These are phyloP conservation scores for Phasia obesa DNA, from an alignment of 2,888 invertebrate genomes.

Conservation along the genomic window DNA sequence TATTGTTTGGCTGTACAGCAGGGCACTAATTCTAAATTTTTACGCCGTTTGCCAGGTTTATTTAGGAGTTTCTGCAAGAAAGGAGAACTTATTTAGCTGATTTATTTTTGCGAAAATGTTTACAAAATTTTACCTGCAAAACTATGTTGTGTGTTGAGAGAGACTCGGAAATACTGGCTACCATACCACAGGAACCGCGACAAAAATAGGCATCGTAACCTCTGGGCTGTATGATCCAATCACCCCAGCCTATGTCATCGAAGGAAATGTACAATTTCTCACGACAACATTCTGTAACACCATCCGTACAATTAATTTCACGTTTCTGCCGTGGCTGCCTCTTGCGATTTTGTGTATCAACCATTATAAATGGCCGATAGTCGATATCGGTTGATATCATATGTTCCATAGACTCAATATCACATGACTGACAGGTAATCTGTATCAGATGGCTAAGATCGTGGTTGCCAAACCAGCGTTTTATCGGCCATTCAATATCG, in stretches of 20 bases:
- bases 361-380: conserved; percentile 89
- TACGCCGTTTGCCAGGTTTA: conserved; percentile 81
- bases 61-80: conserved; percentile 70
- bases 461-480: conserved; percentile 89
- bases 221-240: conserved; percentile 92
- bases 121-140: conserved; percentile 85
- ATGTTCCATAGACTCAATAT: conserved; percentile 84
- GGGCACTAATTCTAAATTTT: conserved; percentile 87
- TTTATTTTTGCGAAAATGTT: background rate
- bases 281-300: conserved; percentile 90
- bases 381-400: conserved; percentile 89
- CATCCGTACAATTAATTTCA: conserved; percentile 87
- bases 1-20: conserved; percentile 94
- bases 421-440: conserved; percentile 90
- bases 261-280: conserved; percentile 92
- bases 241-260: conserved; percentile 92
- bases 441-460: conserved; percentile 88
- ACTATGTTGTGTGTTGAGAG: conserved; percentile 88
- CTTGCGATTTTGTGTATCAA: conserved; percentile 89
- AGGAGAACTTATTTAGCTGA: background rate
- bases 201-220: conserved; percentile 95
- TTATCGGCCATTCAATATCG: conserved; percentile 89
- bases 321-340: conserved; percentile 84
- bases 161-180: conserved; percentile 87
- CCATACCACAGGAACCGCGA: conserved; percentile 90